phyloP scores from a whole-genome alignment of 37 sponge, comb jelly and placozoan genomes.

The Beroe forskalii region DNA sequence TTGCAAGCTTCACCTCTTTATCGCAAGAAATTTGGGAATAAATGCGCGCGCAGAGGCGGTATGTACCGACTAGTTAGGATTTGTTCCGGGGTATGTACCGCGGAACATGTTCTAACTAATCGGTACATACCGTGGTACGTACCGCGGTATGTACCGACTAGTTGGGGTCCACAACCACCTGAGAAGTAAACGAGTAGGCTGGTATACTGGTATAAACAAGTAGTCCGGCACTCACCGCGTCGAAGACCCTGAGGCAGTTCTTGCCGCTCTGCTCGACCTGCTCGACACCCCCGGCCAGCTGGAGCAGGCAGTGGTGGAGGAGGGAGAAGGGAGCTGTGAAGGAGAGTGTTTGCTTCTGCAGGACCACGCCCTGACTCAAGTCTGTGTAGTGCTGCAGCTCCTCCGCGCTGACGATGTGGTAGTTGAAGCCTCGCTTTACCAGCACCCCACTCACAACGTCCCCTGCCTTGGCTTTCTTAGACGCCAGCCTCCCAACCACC shows the following conservation, averaged over 20 bases:
- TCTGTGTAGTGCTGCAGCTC: constrained; percentile 92
- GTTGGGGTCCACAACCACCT: too few relatives aligned
- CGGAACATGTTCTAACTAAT: too few relatives aligned
- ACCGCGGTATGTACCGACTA: too few relatives aligned
- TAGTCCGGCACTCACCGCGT: constrained; percentile 14
- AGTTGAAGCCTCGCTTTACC: constrained; percentile 92
- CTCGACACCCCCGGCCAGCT: constrained; percentile 73
- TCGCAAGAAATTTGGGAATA: too few relatives aligned
- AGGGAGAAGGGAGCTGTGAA: constrained; percentile 77
- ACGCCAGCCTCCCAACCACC: constrained; percentile 89
- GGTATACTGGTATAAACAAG: too few relatives aligned
- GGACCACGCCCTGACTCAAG: constrained; percentile 77
- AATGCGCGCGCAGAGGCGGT: too few relatives aligned
- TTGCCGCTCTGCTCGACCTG: constrained; percentile 25
- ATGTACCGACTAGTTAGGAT: too few relatives aligned
- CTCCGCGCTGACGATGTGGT: constrained; percentile 88
- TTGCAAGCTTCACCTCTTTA: too few relatives aligned
- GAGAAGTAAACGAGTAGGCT: too few relatives aligned
- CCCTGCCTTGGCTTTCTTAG: constrained; percentile 71
- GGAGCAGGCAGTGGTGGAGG: constrained; percentile 71
- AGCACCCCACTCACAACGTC: constrained; percentile 84
- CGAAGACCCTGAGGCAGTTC: constrained; percentile 41
- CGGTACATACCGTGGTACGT: too few relatives aligned
- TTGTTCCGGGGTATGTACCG: too few relatives aligned
- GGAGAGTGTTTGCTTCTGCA: constrained; percentile 72